These are phyloP conservation scores for Drosophila oshimai DNA, from an alignment of 1,140 invertebrate species.

Conservation along the genomic window DNA sequence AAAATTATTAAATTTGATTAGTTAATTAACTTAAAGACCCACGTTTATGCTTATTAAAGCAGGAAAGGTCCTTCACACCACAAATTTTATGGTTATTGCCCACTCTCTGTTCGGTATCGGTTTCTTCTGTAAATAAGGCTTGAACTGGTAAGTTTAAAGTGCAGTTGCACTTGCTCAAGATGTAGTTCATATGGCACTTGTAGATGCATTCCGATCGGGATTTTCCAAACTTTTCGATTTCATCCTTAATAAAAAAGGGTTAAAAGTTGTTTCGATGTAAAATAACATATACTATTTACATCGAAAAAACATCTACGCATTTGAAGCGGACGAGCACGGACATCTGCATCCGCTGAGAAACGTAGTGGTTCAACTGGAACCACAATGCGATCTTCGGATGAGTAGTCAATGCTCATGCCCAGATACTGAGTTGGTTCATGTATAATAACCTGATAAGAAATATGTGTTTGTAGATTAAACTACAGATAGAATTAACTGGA, in stretches of 20 bases:
- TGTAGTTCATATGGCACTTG: slow-evolving; percentile 43
- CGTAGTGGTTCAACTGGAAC: slow-evolving; percentile 46
- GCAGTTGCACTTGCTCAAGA: slow-evolving; percentile 46
- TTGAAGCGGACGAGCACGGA: slow-evolving; percentile 48
- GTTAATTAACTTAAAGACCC: background rate
- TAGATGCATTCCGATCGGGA: slow-evolving; percentile 51
- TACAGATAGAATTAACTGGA: background rate
- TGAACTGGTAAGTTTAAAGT: background rate
- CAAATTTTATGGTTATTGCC: background rate
- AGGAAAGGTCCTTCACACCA: slow-evolving; percentile 24
- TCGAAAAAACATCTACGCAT: slow-evolving; percentile 57
- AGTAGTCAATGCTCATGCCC: slow-evolving; percentile 47
- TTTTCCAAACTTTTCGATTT: background rate
- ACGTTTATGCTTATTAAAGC: slow-evolving; percentile 43
- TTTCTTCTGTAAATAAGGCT: background rate
- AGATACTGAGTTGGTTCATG: slow-evolving; percentile 51
- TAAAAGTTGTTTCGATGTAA: no score
- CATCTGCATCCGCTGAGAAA: slow-evolving; percentile 49
- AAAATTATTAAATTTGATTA: background rate
- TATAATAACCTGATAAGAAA: slow-evolving; percentile 34
- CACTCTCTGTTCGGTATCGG: background rate
- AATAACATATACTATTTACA: background rate
- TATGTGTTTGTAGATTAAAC: no score
- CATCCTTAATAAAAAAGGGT: background rate
- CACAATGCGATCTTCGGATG: slow-evolving; percentile 56